These are phyloP conservation scores for Rhinoraja longicauda DNA, from an alignment of 2,797 vertebrate species.

Conservation along the genomic window DNA sequence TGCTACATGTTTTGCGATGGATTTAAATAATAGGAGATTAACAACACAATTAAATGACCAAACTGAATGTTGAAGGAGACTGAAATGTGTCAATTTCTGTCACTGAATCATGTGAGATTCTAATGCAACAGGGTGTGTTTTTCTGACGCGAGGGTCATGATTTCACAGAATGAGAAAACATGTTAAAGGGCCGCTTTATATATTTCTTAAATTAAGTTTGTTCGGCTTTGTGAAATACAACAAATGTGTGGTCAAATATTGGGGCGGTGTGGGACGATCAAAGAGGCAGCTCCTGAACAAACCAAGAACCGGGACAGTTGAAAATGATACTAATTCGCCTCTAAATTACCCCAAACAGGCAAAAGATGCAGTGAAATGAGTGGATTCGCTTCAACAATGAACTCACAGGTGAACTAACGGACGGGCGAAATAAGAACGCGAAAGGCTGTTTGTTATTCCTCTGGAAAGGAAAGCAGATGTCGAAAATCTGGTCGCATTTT, in stretches of 20 bases:
- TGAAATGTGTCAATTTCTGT: not conserved
- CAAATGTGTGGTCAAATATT: not conserved
- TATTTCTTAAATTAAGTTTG: not conserved
- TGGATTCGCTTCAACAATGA: constrained; percentile 32
- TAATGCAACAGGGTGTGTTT: not conserved
- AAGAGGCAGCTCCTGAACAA: not conserved
- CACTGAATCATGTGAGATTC: not conserved
- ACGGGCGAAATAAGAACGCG: not conserved
- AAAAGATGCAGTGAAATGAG: not conserved
- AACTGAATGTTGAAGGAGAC: not conserved
- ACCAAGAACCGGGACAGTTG: not conserved
- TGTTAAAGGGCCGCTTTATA: not conserved
- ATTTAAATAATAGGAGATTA: not conserved
- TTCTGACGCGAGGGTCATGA: too few species aligned
- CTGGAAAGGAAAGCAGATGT: not conserved
- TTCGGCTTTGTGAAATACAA: not conserved
- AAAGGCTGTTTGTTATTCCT: not conserved
- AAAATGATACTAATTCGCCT: not conserved
- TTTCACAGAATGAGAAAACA: not conserved
- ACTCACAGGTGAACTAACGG: not conserved
- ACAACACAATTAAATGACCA: not conserved
- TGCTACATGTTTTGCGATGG: not conserved
- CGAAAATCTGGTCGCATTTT: not conserved
- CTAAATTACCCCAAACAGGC: not conserved
- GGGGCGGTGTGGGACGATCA: not conserved